Percentiles rank a stretch among this genome's conserved stretches.
Evolutionary conservation across 2,797 vertebrate species (phyloP).

Genomic region (Balearica regulorum): DNA sequence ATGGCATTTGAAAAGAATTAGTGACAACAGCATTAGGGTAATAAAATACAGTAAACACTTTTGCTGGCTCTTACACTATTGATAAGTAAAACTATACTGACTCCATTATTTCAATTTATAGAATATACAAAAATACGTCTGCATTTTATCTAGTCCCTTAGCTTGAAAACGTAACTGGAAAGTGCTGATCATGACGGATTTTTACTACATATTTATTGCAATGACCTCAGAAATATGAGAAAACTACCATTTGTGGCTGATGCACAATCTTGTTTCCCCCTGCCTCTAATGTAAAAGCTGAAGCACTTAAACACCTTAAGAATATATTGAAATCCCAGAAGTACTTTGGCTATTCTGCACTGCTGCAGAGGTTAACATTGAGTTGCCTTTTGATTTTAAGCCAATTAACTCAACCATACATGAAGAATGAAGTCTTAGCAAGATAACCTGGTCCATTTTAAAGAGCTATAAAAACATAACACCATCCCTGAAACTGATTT

Average conservation of each 20-base stretch:
- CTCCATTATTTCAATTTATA: not conserved
- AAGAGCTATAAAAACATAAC: not conserved
- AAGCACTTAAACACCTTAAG: not conserved
- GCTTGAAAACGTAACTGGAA: not conserved
- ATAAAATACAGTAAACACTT: not conserved
- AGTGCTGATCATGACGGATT: not conserved
- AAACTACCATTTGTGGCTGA: not conserved
- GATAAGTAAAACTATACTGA: not conserved
- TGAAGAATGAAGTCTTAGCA: not conserved
- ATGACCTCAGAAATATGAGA: not conserved
- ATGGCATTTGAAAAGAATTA: not conserved
- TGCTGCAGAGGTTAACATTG: not conserved
- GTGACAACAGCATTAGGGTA: not conserved
- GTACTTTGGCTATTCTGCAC: not conserved
- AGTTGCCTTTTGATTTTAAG: not conserved
- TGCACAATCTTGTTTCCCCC: not conserved
- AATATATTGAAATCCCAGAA: not conserved
- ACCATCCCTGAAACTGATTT: not conserved
- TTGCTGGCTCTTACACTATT: not conserved
- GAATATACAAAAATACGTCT: not conserved
- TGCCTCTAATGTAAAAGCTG: not conserved
- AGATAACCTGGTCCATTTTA: not conserved
- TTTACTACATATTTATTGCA: constrained; percentile 3
- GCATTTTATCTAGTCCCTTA: not conserved
- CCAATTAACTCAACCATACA: not conserved